These are phyloP conservation scores for Sebastes fasciatus DNA, from an alignment of 2,113 vertebrate species.

Conservation along the genomic window DNA sequence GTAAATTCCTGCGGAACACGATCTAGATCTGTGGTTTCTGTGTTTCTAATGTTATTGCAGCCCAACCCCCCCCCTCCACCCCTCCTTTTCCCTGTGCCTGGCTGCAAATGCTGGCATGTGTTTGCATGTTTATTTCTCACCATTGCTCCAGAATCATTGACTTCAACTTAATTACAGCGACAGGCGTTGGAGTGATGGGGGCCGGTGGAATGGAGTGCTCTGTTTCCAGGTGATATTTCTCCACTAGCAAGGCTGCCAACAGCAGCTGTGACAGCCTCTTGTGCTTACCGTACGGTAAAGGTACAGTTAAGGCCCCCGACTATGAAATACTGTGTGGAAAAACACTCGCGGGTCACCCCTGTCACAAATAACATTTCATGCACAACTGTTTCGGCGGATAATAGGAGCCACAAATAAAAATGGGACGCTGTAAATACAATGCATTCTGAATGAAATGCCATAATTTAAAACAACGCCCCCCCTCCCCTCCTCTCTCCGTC, in stretches of 20 bases:
- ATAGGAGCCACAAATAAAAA: slow-evolving; percentile 99
- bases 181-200: slow-evolving; percentile 98
- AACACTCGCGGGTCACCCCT: slow-evolving; percentile 92
- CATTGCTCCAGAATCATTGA: slow-evolving; percentile 98
- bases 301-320: slow-evolving; percentile 85
- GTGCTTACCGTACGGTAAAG: slow-evolving; percentile 85
- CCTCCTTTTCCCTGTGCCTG: slow-evolving; percentile 62
- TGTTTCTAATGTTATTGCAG: slow-evolving; percentile 42
- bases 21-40: slow-evolving; percentile 63
- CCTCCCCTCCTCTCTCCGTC: slow-evolving; percentile 49
- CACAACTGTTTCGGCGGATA: slow-evolving; percentile 99
- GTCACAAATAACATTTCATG: slow-evolving; percentile 99
- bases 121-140: slow-evolving; percentile 92
- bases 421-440: slow-evolving; percentile 99
- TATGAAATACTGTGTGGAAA: slow-evolving; percentile 90
- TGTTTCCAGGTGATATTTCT: slow-evolving; percentile 99
- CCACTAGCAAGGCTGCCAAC: slow-evolving; percentile 93
- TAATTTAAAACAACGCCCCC: slow-evolving; percentile 93
- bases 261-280: slow-evolving; percentile 98
- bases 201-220: slow-evolving; percentile 94
- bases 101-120: slow-evolving; percentile 78
- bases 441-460: slow-evolving; percentile 99
- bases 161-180: slow-evolving; percentile 99
- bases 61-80: neutral
- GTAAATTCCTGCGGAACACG: slow-evolving; percentile 60